A percentile compares a stretch with the other conserved stretches of the same genome.
Evolutionary conservation across 2,888 invertebrate genomes (phyloP).

Genomic region (Trissoscelio sp.): DNA sequence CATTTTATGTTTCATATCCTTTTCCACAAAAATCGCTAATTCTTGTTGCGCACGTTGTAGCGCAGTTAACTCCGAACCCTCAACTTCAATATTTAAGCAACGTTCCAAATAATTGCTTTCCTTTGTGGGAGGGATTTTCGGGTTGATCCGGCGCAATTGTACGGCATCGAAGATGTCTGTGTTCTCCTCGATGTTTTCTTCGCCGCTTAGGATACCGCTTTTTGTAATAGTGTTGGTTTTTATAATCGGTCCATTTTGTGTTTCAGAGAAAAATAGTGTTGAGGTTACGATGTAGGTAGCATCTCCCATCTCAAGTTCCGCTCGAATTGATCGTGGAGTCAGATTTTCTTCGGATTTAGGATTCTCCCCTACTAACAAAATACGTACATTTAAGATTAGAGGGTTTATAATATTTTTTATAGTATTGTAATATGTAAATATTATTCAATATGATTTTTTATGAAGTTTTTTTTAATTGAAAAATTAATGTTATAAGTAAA

Average conservation of each 20-base stretch:
- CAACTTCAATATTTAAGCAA: slow-evolving; percentile 79
- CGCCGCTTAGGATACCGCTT: slow-evolving; percentile 56
- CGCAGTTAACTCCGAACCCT: slow-evolving; percentile 77
- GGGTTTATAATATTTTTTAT: too few species aligned
- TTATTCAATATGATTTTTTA: too few species aligned
- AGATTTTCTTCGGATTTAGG: slow-evolving; percentile 33
- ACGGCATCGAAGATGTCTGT: slow-evolving; percentile 81
- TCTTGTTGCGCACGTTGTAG: slow-evolving; percentile 78
- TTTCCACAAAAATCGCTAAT: slow-evolving; percentile 77
- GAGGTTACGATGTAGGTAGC: slow-evolving; percentile 79
- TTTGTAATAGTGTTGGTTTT: slow-evolving; percentile 25
- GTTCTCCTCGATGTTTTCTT: slow-evolving; percentile 73
- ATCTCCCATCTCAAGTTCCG: slow-evolving; percentile 78
- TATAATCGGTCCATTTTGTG: slow-evolving; percentile 39
- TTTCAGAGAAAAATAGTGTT: slow-evolving; percentile 74
- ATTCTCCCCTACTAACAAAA: too few species aligned
- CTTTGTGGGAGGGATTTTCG: slow-evolving; percentile 52
- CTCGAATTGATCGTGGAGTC: slow-evolving; percentile 71
- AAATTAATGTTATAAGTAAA: too few species aligned
- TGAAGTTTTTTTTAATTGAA: too few species aligned
- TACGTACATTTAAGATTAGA: too few species aligned
- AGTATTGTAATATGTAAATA: too few species aligned
- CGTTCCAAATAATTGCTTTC: slow-evolving; percentile 72
- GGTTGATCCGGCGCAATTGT: slow-evolving; percentile 76
- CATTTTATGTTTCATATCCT: slow-evolving; percentile 74